Evolutionary conservation across 30 jellyfish, hydroid and myxozoan species (phyloP), one percentile per base, ranked within the genome.

Genomic region (Pelagia noctiluca): DNA sequence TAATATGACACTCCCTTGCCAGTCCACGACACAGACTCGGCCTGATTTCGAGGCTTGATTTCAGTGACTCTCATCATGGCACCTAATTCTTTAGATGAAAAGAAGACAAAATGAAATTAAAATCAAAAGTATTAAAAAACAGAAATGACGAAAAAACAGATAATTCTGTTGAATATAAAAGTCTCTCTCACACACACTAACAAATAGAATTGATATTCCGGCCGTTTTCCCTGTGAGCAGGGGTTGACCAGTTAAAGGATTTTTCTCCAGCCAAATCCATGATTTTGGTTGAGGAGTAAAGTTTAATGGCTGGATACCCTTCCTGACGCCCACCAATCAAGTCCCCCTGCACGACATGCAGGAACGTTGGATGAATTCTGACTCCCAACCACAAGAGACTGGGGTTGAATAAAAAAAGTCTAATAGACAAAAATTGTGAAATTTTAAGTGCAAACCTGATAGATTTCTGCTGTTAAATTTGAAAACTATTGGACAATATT

Each of bases 51-150:
- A 26, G 98, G 98, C 86, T 86, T 92, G 30, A 92, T 36, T 47
- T 92, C 98, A 12, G 96, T 73, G 29, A 92, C 98, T 32, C 91
- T 64, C 96, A 92, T 92, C 98, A 92, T 92, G 2, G 98, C 96
- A 30, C 98, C 98, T 33, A 92, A 83, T 67, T 86, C 98, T 92
- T 37, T 31, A 50, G 53, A 31, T 18, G 42, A 19, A 7, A 22
- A 65, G 25, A 18, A 22, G 13, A 0, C 24, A 34, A n/a, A n/a
- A 8, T 61, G 28, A 83, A 13, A 72, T 13, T 5, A 34, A 67
- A 23, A 28, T 10, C 25, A 12, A 11, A 33, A 33, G 13, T 8
- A 10, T 10, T 10, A 61, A 61, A 10, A 47, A 47, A 47, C 19
- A 47, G 61, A 47, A 34, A 61, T 16, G 48, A 61, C 0, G 19